Percentiles rank a stretch among this genome's conserved stretches.
phyloP scores from a whole-genome alignment of 2,888 invertebrate species.

The Zygaena filipendulae region DNA sequence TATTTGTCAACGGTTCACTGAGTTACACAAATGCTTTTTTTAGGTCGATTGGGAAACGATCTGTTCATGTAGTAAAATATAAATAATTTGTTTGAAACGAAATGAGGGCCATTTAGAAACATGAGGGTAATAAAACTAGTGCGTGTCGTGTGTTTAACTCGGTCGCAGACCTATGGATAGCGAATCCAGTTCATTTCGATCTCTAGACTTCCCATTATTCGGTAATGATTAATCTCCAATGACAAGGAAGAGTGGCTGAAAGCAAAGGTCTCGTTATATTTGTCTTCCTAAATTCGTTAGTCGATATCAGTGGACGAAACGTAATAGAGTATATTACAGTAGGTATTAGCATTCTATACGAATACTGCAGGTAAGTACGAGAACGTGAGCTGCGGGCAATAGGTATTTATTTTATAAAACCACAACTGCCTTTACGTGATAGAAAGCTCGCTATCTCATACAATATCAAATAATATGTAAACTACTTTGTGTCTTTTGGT shows the following conservation, averaged over 20 bases:
- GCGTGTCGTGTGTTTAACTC: slow-evolving; percentile 60
- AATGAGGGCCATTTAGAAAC: slow-evolving; percentile 68
- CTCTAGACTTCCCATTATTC: slow-evolving; percentile 19
- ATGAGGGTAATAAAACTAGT: slow-evolving; percentile 69
- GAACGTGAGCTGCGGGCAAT: slow-evolving; percentile 56
- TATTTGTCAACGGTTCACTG: slow-evolving; percentile 57
- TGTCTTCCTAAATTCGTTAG: slow-evolving; percentile 31
- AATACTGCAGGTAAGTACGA: too few species aligned
- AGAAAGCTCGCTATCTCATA: too few species aligned
- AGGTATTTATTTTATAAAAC: too few species aligned
- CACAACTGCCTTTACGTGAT: too few species aligned
- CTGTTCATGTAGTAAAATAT: slow-evolving; percentile 63
- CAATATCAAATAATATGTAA: too few species aligned
- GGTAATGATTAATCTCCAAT: too few species aligned
- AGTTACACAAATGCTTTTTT: slow-evolving; percentile 57
- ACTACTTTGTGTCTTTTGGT: too few species aligned
- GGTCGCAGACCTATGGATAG: slow-evolving; percentile 45
- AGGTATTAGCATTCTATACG: slow-evolving; percentile 56
- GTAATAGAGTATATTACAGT: slow-evolving; percentile 27
- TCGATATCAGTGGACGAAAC: slow-evolving; percentile 41
- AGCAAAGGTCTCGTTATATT: slow-evolving; percentile 30
- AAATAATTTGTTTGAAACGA: slow-evolving; percentile 64
- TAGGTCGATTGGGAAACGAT: slow-evolving; percentile 66
- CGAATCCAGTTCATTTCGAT: slow-evolving; percentile 31
- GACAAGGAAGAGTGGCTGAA: slow-evolving; percentile 21